A percentile compares a stretch with the other conserved stretches of the same genome.
These are phyloP conservation scores for Hylomyscus alleni DNA, from an alignment of 2,797 vertebrate species.

Conservation along the genomic window DNA sequence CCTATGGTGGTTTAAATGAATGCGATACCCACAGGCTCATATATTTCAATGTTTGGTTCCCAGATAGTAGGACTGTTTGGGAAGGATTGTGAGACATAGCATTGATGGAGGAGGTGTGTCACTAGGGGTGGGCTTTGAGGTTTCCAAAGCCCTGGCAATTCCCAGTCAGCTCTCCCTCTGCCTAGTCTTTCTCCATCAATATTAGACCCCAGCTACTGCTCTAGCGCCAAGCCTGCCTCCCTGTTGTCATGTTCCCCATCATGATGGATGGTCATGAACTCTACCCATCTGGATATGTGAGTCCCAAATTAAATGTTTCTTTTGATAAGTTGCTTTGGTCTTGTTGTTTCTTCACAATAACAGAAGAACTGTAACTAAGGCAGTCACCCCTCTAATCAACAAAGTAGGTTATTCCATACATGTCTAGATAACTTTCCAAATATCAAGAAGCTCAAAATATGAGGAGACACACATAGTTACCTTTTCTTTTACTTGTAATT, in stretches of 20 bases:
- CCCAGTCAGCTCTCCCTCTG: no score
- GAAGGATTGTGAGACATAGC: not conserved
- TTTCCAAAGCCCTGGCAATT: not conserved
- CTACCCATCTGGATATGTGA: not conserved
- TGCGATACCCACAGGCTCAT: not conserved
- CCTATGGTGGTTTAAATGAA: not conserved
- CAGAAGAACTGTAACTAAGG: not conserved
- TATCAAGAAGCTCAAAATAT: not conserved
- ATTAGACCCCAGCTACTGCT: not conserved
- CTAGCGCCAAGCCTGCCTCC: no score
- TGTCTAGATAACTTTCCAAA: constrained; percentile 6
- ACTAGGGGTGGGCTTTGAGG: not conserved
- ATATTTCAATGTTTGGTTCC: not conserved
- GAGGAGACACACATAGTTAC: not conserved
- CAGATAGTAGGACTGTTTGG: not conserved
- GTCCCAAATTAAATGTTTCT: not conserved
- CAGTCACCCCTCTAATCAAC: not conserved
- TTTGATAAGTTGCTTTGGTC: not conserved
- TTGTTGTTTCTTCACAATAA: not conserved
- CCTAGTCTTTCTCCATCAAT: not conserved
- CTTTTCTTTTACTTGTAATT: constrained; percentile 45
- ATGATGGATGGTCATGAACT: not conserved
- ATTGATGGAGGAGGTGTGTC: not conserved
- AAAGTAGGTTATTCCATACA: not conserved
- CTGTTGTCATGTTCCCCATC: not conserved